Base-by-base conservation (phyloP, 2,888 invertebrate species). In the Drosophila anomalata region DNA sequence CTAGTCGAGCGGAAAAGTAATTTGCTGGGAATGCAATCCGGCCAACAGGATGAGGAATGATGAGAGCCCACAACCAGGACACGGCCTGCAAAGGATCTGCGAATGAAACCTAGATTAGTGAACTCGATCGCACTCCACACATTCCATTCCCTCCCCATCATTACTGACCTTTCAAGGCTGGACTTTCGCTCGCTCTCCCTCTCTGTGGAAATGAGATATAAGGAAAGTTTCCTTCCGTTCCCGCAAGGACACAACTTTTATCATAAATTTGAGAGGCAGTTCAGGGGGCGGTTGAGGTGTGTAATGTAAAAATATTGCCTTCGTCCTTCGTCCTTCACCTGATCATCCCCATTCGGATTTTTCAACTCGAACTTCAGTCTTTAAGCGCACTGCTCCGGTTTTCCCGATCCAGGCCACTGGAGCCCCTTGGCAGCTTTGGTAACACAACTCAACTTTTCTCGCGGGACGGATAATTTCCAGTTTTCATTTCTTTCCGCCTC, bases 391-490 rank as follows among this genome's bases (percentile, higher is more conserved):
- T 41, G 55, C 31, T 44, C 60, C 46, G 39, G 57, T 20, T 47
- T 46, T 12, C 8, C 51, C 12, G 14, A n/a, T 29, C 26, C 14
- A 8, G 8, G n/a, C 33, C 44, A n/a, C 36, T 36, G n/a, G 41
- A 31, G 9, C 9, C 39, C 24, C 26, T 12, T 8, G 31, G 11
- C 31, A 9, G 26, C 42, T 22, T n/a, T 26, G 14, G 24, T 42
- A 44, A 52, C 46, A 31, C 58, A 51, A 31, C 72, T 42, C 41
- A 42, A 11, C 41, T 42, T 42, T 42, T 42, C 41, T 42, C 75
- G 52, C 44, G 51, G 69, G 78, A 63, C 46, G 60, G 61, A 83
- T 85, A 79, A 81, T 77, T 85, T 75, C 53, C 73, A 76, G 73
- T 83, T 87, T 65, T 66, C 59, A 66, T 46, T 53, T 61, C 9